Percentiles rank a stretch among this genome's conserved stretches.
Conservation (phyloP, 2,113 vertebrate genomes). For the Pleuronectes platessa region DNA sequence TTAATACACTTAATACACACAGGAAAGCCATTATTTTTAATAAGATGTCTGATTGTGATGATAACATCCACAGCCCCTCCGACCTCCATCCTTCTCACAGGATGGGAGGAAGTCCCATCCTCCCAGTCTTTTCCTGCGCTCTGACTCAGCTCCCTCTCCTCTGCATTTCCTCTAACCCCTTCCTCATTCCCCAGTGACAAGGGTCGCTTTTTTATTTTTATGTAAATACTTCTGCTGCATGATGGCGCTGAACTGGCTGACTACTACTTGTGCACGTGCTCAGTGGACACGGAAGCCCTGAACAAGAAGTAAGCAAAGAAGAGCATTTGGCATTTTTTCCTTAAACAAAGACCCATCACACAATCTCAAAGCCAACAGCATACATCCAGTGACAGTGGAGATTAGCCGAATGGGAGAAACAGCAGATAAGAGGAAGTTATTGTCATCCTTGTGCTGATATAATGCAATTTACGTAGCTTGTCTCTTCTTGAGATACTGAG, state of each 20-base stretch:
- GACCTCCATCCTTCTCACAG: constrained; percentile 28
- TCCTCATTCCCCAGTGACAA: constrained; percentile 5
- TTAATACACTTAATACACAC: constrained; percentile 7
- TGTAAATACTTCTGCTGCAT: constrained; percentile 34
- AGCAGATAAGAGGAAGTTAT: not conserved
- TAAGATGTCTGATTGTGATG: constrained; percentile 20
- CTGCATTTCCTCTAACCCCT: constrained; percentile 42
- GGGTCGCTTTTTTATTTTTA: not conserved
- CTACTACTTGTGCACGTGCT: constrained; percentile 35
- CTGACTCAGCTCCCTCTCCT: constrained; percentile 23
- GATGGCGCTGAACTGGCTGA: constrained; percentile 4
- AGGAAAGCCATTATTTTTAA: constrained; percentile 11
- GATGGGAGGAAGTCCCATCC: constrained; percentile 21
- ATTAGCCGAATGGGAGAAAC: not conserved
- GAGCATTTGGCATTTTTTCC: constrained; percentile 7
- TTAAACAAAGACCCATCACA: not conserved
- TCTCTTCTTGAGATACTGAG: not conserved
- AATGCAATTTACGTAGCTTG: not conserved
- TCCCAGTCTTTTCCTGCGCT: constrained; percentile 21
- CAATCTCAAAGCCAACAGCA: not conserved
- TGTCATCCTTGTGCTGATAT: not conserved
- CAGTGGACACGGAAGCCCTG: not conserved
- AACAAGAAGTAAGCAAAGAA: not conserved
- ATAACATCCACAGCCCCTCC: constrained; percentile 11
- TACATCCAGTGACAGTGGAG: not conserved